Evolutionary conservation across 2,113 vertebrate genomes (phyloP), one percentile per base, ranked within the genome.

Genomic region (Oncorhynchus nerka): DNA sequence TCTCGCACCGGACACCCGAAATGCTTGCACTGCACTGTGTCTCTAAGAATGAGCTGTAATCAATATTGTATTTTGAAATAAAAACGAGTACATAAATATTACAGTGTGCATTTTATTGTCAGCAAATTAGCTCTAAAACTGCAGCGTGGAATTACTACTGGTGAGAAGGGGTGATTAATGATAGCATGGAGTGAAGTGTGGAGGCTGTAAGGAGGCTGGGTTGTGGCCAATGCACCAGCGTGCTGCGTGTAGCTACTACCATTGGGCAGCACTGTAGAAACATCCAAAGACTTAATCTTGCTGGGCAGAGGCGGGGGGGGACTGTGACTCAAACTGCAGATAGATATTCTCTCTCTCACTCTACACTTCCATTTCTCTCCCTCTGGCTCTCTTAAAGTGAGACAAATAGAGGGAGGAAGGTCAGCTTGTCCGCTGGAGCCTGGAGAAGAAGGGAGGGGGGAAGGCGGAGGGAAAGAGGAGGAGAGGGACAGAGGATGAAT

Each of bases 11-110:
- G 39, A 64, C 71, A 62, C 30, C 61, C 61, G 26, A 57, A 71
- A 49, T 75, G 74, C 74, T 80, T 80, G 79, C 64, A 28, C 69
- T 80, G 51, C 69, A 68, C 30, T 71, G 67, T 68, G 67, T 68
- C 32, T 68, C 39, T 28, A 34, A 62, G 57, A 73, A 75, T 71
- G 59, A 79, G 28, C 62, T 75, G 49, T 65, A 71, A 61, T 75
- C 62, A 72, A 64, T 65, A 28, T 68, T 61, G 64, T 59, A 57
- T 71, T 72, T 77, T 77, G 74, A 71, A 68, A 79, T 57, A 66
- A 73, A 76, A 73, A 70, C 19, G 9, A 73, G 13, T 62, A 28
- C 1, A 49, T 34, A 34, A 39, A 22, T 9, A 62, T 16, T 24
- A 62, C 16, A 16, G 7, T 62, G n/a, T 62, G 59, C 16, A 22